These are phyloP conservation scores for Digitonthophagus gazella DNA, from an alignment of 2,888 invertebrate species.

Conservation along the genomic window DNA sequence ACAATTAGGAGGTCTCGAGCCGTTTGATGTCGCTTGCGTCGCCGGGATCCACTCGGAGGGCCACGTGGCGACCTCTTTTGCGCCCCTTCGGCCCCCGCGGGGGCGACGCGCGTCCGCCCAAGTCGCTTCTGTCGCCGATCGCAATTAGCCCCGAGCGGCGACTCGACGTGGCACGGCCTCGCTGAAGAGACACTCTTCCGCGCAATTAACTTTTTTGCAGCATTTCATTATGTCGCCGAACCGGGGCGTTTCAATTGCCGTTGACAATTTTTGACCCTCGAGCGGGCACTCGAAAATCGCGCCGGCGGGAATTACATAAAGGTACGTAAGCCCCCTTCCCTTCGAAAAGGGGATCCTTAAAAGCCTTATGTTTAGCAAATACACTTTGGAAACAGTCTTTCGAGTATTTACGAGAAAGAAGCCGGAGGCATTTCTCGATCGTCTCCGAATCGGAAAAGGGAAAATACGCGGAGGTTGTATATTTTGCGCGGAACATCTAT, in stretches of 20 bases:
- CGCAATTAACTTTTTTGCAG: constrained; percentile 42
- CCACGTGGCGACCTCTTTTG: constrained; percentile 29
- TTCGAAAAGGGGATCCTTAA: not conserved
- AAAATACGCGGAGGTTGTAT: constrained; percentile 17
- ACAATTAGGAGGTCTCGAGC: not conserved
- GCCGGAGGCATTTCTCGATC: not conserved
- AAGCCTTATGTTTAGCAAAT: not conserved
- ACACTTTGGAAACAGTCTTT: not conserved
- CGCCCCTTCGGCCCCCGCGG: constrained; percentile 29
- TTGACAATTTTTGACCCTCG: constrained; percentile 17
- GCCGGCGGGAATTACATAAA: too few relatives aligned
- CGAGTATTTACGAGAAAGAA: not conserved
- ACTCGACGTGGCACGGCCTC: constrained; percentile 46
- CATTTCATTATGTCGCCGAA: constrained; percentile 21
- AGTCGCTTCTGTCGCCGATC: constrained; percentile 43
- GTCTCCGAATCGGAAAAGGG: not conserved
- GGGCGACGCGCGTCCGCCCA: constrained; percentile 27
- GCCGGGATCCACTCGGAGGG: constrained; percentile 22
- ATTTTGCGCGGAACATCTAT: constrained; percentile 28
- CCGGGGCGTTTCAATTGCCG: constrained; percentile 10
- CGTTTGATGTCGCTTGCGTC: constrained; percentile 5
- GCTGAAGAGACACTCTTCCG: constrained; percentile 49
- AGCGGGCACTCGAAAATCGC: too few relatives aligned
- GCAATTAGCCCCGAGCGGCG: constrained; percentile 43
- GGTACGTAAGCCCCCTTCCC: too few relatives aligned